Evolutionary conservation across 1,140 invertebrate genomes (phyloP), one percentile per base, ranked within the genome.

Genomic region (Macrobrachium nipponense): DNA sequence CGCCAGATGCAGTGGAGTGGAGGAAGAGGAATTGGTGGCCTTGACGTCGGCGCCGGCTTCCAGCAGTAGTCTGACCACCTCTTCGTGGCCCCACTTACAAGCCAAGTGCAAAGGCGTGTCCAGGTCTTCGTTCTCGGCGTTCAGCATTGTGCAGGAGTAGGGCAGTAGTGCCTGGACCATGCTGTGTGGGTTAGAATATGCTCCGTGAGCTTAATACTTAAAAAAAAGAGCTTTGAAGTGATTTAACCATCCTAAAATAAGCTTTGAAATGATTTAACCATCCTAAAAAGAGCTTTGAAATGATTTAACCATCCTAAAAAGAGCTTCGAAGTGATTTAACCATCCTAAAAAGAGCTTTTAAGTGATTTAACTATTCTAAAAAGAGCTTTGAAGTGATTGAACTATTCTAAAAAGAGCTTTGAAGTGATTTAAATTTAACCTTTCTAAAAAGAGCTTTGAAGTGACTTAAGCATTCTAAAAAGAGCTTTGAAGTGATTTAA

Each of bases 1-100:
- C 15, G 92, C 92, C 89, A 92, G 91, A 89, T 93, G 92, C 12
- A 93, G 90, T 44, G 92, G 90, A 8, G 92, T 93, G 91, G 91
- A 92, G 68, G 90, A 85, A 58, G 91, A 90, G 76, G 90, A 90
- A 88, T 92, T 92, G 68, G 91, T 91, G 15, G 91, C 91, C 78
- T 90, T 90, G 8, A 92, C 90, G 89, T 92, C 90, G 11, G 92
- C 91, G 17, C 92, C 92, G 43, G 89, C 89, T 17, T 91, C 89
- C 8, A 92, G 82, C 23, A 93, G 89, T 10, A 90, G 80, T 51
- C 85, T 73, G 3, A 90, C 90, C 11, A 91, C 91, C 64, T 90
- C 90, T 77, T 90, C 87, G 89, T 92, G 91, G 5, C 92, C 92
- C 82, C 27, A 91, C 90, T 70, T 68, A 23, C 76, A 78, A 44